Conservation (phyloP, 2,888 invertebrate genomes). For the Lycophotia porphyrea region DNA sequence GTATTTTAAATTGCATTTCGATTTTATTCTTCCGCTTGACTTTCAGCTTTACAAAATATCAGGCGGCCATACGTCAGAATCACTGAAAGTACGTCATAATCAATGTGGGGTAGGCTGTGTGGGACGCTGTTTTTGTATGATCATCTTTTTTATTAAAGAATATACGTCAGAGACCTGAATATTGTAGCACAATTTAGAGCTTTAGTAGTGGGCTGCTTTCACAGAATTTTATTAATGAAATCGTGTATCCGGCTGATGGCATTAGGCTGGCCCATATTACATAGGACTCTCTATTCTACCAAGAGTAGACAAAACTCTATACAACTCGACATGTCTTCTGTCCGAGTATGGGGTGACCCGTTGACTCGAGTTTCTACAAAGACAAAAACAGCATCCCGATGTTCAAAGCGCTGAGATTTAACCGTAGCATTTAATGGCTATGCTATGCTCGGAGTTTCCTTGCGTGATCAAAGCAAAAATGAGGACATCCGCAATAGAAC, state of each 20-base stretch:
- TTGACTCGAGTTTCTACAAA: no score
- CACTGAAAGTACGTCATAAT: slow-evolving; percentile 33
- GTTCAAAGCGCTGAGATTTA: background rate
- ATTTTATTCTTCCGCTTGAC: background rate
- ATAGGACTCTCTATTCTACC: no score
- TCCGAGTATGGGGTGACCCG: no score
- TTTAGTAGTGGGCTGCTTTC: slow-evolving; percentile 2
- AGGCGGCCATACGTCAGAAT: slow-evolving; percentile 20
- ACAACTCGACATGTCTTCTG: no score
- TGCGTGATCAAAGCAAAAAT: no score
- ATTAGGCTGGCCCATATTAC: background rate
- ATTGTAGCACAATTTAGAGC: slow-evolving; percentile 17
- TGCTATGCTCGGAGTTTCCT: no score
- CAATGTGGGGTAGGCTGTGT: slow-evolving; percentile 23
- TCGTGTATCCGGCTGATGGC: background rate
- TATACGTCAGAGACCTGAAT: slow-evolving; percentile 13
- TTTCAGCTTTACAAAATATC: slow-evolving; percentile 33
- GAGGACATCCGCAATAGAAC: no score
- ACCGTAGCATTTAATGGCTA: background rate
- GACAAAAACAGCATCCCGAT: no score
- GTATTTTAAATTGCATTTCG: background rate
- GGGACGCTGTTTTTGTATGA: slow-evolving; percentile 36
- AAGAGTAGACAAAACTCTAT: no score
- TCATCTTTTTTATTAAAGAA: slow-evolving; percentile 20
- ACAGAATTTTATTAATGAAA: slow-evolving; percentile 22